A percentile compares a stretch with the other conserved stretches of the same genome.
phyloP scores from a whole-genome alignment of 2,888 invertebrate genomes.

The Chrysodeixis includens region DNA sequence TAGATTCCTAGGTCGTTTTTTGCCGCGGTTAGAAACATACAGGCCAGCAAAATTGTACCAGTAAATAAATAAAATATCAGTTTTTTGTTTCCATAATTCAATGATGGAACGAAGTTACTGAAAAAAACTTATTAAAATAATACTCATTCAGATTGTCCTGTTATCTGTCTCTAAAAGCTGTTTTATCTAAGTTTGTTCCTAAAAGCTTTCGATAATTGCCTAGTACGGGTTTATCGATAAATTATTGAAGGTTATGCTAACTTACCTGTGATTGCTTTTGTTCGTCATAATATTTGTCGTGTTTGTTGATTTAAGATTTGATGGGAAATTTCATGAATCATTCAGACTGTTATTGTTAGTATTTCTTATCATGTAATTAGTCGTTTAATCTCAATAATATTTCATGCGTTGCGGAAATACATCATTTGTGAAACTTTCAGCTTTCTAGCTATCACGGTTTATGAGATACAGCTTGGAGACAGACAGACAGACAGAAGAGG shows the following conservation, averaged over 20 bases:
- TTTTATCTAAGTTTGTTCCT: conserved; percentile 10
- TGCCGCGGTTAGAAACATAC: too few relatives aligned
- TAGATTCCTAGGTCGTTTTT: too few relatives aligned
- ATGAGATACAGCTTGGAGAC: too few relatives aligned
- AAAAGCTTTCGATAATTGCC: conserved; percentile 31
- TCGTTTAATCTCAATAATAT: too few relatives aligned
- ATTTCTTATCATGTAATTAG: too few relatives aligned
- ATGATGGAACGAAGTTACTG: neutral
- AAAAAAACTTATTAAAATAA: neutral
- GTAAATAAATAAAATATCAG: too few relatives aligned
- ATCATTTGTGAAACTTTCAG: too few relatives aligned
- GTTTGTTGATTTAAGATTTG: neutral
- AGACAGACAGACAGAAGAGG: too few relatives aligned
- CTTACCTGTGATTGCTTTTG: conserved; percentile 8
- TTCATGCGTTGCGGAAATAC: too few relatives aligned
- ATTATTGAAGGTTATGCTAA: conserved; percentile 9
- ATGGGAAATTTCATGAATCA: neutral
- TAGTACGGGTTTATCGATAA: conserved; percentile 20
- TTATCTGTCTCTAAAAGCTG: conserved; percentile 10
- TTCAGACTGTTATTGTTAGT: too few relatives aligned
- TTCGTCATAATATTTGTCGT: neutral
- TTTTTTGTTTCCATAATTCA: neutral
- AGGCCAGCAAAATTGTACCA: too few relatives aligned
- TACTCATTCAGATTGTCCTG: neutral
- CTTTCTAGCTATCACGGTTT: too few relatives aligned